These are phyloP conservation scores for Phoxinus phoxinus DNA, from an alignment of 2,113 vertebrate species.

Conservation along the genomic window DNA sequence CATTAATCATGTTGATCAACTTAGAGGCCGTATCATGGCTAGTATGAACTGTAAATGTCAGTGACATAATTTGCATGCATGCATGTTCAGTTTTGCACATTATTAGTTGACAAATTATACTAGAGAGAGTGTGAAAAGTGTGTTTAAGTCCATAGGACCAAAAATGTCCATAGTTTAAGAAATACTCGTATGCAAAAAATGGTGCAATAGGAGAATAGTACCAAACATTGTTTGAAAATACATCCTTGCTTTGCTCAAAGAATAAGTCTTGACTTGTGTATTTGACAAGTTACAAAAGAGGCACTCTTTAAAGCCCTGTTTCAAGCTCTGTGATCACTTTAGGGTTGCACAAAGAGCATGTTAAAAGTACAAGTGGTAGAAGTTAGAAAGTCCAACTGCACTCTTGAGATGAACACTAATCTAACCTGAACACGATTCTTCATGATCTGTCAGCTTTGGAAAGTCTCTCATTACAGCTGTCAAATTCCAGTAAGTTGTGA, in stretches of 20 bases:
- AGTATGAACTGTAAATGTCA: too few relatives aligned
- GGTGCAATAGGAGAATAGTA: neutral
- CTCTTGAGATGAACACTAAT: constrained; percentile 15
- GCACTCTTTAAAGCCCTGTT: neutral
- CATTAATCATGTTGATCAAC: neutral
- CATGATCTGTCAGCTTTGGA: constrained; percentile 28
- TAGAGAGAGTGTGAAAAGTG: neutral
- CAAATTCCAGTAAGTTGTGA: constrained; percentile 44
- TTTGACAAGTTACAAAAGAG: constrained; percentile 29
- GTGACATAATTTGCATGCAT: neutral
- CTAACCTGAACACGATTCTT: constrained; percentile 29
- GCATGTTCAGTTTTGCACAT: neutral
- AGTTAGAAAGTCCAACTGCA: constrained; percentile 27
- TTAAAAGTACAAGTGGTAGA: constrained; percentile 28
- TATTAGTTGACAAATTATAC: neutral
- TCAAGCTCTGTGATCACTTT: constrained; percentile 20
- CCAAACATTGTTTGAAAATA: neutral
- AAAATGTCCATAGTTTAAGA: neutral
- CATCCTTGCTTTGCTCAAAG: neutral
- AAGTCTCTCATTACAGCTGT: constrained; percentile 48
- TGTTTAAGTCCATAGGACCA: neutral
- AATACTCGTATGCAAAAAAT: neutral
- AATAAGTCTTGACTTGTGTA: constrained; percentile 27
- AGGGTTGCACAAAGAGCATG: neutral
- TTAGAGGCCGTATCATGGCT: neutral